Percentiles rank a stretch among this genome's conserved stretches.
phyloP scores from a whole-genome alignment of 2,888 invertebrate genomes.

The Zonitis immaculata region DNA sequence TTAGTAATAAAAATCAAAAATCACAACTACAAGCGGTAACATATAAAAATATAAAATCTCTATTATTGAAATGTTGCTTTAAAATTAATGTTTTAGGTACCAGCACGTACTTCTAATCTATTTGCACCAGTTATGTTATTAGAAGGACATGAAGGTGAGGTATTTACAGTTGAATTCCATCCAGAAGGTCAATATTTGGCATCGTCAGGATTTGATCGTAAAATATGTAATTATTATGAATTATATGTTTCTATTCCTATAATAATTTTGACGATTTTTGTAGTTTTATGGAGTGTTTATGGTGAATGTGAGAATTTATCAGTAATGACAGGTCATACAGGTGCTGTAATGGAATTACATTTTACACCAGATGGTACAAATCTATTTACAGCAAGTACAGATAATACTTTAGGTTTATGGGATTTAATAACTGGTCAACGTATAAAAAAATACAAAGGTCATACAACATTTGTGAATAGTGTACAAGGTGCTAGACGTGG shows the following conservation, averaged over 20 bases:
- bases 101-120: constrained; percentile 80
- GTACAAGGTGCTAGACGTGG: constrained; percentile 80
- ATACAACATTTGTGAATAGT: constrained; percentile 70
- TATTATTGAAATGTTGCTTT: too few species aligned
- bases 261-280: constrained; percentile 24
- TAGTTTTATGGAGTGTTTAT: constrained; percentile 93
- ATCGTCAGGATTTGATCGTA: constrained; percentile 91
- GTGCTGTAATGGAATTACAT: constrained; percentile 90
- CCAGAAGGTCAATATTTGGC: constrained; percentile 94
- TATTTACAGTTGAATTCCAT: constrained; percentile 89
- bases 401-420: constrained; percentile 93
- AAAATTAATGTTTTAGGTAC: constrained; percentile 58
- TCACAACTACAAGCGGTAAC: constrained; percentile 71
- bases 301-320: constrained; percentile 98
- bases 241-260: constrained; percentile 2
- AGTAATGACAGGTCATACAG: constrained; percentile 89
- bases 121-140: constrained; percentile 92
- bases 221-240: constrained; percentile 73
- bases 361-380: constrained; percentile 81
- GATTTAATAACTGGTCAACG: constrained; percentile 85
- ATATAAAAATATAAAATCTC: too few species aligned
- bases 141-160: constrained; percentile 95
- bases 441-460: constrained; percentile 85
- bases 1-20: constrained; percentile 69
- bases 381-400: constrained; percentile 88